Base-by-base conservation (phyloP, 2,113 vertebrate species). In the Montifringilla adamsi region DNA sequence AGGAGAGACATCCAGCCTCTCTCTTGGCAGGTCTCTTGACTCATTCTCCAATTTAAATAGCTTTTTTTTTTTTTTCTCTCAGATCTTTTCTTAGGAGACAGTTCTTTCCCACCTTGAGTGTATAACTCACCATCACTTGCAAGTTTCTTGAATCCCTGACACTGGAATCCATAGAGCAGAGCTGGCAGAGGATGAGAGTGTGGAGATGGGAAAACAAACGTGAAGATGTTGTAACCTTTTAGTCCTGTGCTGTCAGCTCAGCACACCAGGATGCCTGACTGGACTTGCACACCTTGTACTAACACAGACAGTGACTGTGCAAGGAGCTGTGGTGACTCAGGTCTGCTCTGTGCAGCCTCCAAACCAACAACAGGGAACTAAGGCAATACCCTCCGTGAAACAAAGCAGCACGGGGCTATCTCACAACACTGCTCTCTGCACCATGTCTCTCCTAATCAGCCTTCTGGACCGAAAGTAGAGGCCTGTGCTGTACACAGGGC, bases 361-460 rank as follows among this genome's bases (percentile, higher is more conserved):
- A 77, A 68, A 67, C 17, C 84, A 77, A 27, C 58, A 62, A 4
- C 19, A 75, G 75, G 33, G 75, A 87, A 22, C 30, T 27, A 26
- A 80, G 72, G 60, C 72, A 49, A 58, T 3, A 30, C 35, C 20
- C 41, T 60, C 8, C 0, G 0, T 33, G 27, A 90, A 94, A 87
- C 16, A 24, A 87, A 88, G 84, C 63, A 76, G 80, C 90, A 67
- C 19, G 7, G 28, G 37, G 50, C 52, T n/a, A 30, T 72, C 43
- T 76, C 87, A 58, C 53, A 87, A 19, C 60, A n/a, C 67, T 49
- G 64, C 82, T 66, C 60, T 49, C 70, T 66, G 88, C 66, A 37
- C 58, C 0, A 0, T 9, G 94, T 94, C 96, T 84, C 89, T 93
- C 79, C 62, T 72, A 44, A 97, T 97, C 79, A 94, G 84, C 74